These are phyloP conservation scores for Drosophila leonis DNA, from an alignment of 2,888 invertebrate species.

Conservation along the genomic window DNA sequence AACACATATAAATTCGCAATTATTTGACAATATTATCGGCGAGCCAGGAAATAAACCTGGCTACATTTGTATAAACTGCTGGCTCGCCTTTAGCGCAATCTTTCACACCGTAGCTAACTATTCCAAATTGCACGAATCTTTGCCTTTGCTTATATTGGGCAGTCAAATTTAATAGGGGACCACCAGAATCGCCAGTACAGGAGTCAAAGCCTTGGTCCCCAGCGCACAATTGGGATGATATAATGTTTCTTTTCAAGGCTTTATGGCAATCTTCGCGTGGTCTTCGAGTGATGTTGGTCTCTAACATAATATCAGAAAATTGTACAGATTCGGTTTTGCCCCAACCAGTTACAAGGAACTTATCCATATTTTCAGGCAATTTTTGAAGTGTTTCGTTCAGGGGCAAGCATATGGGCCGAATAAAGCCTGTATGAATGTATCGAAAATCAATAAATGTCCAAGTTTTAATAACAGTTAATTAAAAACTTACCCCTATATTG, in stretches of 20 bases:
- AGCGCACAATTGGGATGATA: slow-evolving; percentile 33
- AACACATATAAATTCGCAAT: too few relatives aligned
- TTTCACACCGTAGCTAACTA: slow-evolving; percentile 16
- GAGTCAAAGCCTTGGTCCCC: background rate
- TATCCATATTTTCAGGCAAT: accelerated
- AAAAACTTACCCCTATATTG: background rate
- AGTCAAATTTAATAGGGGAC: slow-evolving; percentile 10
- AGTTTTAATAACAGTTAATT: background rate
- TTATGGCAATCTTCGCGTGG: background rate
- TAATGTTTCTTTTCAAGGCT: accelerated
- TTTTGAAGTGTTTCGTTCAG: slow-evolving; percentile 18
- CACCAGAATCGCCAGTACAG: slow-evolving; percentile 43
- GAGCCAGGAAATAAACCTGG: slow-evolving; percentile 31
- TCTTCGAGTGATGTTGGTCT: background rate
- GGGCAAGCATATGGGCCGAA: slow-evolving; percentile 42
- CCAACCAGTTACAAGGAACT: slow-evolving; percentile 34
- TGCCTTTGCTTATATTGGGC: background rate
- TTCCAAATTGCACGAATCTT: slow-evolving; percentile 30
- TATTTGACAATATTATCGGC: slow-evolving; percentile 23
- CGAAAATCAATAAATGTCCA: background rate
- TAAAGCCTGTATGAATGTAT: background rate
- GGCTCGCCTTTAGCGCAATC: background rate
- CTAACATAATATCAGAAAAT: background rate
- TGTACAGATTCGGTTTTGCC: background rate
- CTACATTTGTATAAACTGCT: slow-evolving; percentile 44